These are phyloP conservation scores for Coregonus clupeaformis DNA, from an alignment of 2,113 vertebrate species.

Conservation along the genomic window DNA sequence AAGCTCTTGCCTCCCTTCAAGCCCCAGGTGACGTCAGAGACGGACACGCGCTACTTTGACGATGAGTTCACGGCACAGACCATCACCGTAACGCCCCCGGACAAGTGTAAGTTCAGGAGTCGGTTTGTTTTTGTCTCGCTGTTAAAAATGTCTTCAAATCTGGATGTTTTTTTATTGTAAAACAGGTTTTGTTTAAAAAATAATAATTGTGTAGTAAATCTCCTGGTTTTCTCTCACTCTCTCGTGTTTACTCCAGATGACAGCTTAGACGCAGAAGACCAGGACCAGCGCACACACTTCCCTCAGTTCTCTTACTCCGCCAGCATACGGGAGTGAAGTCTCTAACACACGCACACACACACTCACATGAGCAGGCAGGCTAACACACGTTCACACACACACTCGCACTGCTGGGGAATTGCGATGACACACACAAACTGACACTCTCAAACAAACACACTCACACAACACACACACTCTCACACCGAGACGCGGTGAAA, in stretches of 20 bases:
- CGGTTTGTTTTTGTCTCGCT: not conserved
- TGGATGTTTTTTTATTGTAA: too few relatives aligned
- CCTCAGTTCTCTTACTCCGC: conserved; percentile 96
- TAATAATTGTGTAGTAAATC: too few relatives aligned
- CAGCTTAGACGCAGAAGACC: conserved; percentile 82
- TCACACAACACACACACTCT: conserved; percentile 33
- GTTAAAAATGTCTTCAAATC: too few relatives aligned
- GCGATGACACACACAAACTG: conserved; percentile 12
- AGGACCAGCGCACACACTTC: conserved; percentile 88
- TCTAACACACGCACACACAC: conserved; percentile 53
- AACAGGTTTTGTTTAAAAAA: too few relatives aligned
- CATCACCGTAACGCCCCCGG: conserved; percentile 93
- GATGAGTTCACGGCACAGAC: conserved; percentile 94
- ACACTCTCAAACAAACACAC: conserved; percentile 30
- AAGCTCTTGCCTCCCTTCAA: conserved; percentile 93
- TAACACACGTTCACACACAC: conserved; percentile 40
- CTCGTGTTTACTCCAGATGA: conserved; percentile 76
- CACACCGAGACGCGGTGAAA: conserved; percentile 19
- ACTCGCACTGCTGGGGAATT: conserved; percentile 2
- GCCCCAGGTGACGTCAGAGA: conserved; percentile 92
- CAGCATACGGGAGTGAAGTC: conserved; percentile 85
- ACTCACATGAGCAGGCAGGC: conserved; percentile 51
- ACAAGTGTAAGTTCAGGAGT: conserved; percentile 83
- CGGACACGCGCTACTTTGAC: conserved; percentile 91
- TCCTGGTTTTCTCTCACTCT: not conserved